Evolutionary conservation across 1,140 invertebrate species (phyloP).

Genomic region (Meloidogyne floridensis): DNA sequence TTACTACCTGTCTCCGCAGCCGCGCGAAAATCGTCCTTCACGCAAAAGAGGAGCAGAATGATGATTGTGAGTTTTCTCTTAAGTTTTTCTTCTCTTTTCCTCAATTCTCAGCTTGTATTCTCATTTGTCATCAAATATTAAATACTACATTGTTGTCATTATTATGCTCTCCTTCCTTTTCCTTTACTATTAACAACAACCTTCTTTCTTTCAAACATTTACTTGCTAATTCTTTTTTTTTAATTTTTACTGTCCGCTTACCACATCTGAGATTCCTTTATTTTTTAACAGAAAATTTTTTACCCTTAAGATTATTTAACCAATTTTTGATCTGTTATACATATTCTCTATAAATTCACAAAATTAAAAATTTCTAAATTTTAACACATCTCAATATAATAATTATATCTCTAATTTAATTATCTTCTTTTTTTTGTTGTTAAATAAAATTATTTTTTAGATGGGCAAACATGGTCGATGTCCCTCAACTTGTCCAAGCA

Average conservation of each 20-base stretch:
- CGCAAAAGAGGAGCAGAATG: conserved; percentile 2
- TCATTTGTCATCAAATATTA: not conserved
- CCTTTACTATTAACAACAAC: too few relatives aligned
- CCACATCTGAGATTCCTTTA: too few relatives aligned
- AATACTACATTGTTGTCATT: too few relatives aligned
- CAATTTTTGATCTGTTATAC: too few relatives aligned
- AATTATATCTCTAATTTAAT: too few relatives aligned
- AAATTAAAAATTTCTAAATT: too few relatives aligned
- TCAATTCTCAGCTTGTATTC: not conserved
- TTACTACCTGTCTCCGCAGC: not conserved
- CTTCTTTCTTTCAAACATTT: not conserved
- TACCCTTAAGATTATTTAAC: not conserved
- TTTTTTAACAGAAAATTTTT: not conserved
- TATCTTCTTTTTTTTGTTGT: too few relatives aligned
- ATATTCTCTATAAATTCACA: too few relatives aligned
- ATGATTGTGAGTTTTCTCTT: conserved; percentile 1
- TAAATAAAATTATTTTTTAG: not conserved
- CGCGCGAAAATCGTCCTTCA: conserved; percentile 8
- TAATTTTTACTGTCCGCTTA: too few relatives aligned
- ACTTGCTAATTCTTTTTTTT: not conserved
- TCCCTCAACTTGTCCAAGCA: not conserved
- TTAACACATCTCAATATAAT: too few relatives aligned
- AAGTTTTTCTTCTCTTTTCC: not conserved
- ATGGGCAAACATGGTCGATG: conserved; percentile 1
- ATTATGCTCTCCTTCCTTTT: too few relatives aligned